Percentiles rank a stretch among this genome's conserved stretches.
Conservation (phyloP, 2,888 invertebrate genomes). For the Catocala fraxini region DNA sequence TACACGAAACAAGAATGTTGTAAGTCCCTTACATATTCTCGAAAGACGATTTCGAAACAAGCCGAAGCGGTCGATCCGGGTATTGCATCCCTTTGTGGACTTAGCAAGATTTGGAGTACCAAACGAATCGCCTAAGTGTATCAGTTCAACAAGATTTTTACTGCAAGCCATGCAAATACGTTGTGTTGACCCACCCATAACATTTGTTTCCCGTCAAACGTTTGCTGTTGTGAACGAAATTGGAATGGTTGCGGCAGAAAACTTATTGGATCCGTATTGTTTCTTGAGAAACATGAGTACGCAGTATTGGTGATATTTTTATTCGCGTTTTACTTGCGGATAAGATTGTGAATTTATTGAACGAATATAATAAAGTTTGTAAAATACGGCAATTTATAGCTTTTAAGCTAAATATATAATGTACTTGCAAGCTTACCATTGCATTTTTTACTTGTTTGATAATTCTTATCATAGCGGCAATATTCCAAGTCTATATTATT, state of each 20-base stretch:
- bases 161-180: slow-evolving; percentile 31
- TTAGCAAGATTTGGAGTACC: slow-evolving; percentile 17
- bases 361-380: too few species aligned
- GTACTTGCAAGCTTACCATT: too few species aligned
- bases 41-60: slow-evolving; percentile 23
- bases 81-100: slow-evolving; percentile 43
- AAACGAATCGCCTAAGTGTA: slow-evolving; percentile 34
- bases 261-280: background rate
- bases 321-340: background rate
- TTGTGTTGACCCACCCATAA: background rate
- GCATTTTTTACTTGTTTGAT: too few species aligned
- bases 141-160: slow-evolving; percentile 31
- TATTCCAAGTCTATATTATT: too few species aligned
- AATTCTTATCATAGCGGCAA: too few species aligned
- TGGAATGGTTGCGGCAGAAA: background rate
- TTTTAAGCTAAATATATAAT: background rate
- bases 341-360: too few species aligned
- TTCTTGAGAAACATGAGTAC: background rate
- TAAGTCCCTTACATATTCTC: background rate
- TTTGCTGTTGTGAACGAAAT: background rate
- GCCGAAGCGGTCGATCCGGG: slow-evolving; percentile 28
- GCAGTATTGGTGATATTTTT: background rate
- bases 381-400: background rate
- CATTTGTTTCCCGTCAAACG: background rate
- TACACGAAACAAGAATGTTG: too few species aligned